A percentile compares a stretch with the other conserved stretches of the same genome.
These are phyloP conservation scores for Rutilus rutilus DNA, from an alignment of 2,113 vertebrate species.

Conservation along the genomic window DNA sequence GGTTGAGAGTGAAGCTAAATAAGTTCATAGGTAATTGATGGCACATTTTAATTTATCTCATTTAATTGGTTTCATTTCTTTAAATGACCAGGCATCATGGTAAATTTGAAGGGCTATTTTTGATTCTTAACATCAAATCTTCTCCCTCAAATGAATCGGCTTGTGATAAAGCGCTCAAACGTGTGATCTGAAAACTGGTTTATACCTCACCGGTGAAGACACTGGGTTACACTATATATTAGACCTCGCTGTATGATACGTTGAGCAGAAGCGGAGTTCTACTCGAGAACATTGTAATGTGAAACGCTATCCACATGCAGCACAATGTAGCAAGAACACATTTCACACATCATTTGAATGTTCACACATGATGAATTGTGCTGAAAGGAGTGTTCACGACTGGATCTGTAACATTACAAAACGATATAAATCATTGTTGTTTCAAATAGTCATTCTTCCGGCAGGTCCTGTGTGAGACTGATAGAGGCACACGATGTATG, in stretches of 20 bases:
- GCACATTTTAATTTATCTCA: neutral
- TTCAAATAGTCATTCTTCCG: conserved; percentile 22
- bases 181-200: neutral
- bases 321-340: conserved; percentile 30
- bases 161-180: neutral
- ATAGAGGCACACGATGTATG: conserved; percentile 33
- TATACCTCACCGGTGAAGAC: neutral
- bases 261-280: neutral
- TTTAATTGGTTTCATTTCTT: conserved; percentile 21
- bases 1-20: neutral
- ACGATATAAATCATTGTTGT: neutral
- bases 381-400: conserved; percentile 1
- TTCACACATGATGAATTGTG: conserved; percentile 5
- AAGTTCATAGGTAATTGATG: neutral
- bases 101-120: conserved; percentile 69
- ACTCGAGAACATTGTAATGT: neutral
- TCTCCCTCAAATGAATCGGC: conserved; percentile 10
- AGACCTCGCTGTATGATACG: conserved; percentile 3
- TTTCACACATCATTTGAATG: conserved; percentile 27
- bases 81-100: conserved; percentile 32
- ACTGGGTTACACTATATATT: neutral
- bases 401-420: conserved; percentile 12
- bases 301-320: neutral
- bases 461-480: neutral
- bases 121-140: conserved; percentile 23